Evolutionary conservation across 2,113 vertebrate genomes (phyloP).

Genomic region (Quiscalus mexicanus): DNA sequence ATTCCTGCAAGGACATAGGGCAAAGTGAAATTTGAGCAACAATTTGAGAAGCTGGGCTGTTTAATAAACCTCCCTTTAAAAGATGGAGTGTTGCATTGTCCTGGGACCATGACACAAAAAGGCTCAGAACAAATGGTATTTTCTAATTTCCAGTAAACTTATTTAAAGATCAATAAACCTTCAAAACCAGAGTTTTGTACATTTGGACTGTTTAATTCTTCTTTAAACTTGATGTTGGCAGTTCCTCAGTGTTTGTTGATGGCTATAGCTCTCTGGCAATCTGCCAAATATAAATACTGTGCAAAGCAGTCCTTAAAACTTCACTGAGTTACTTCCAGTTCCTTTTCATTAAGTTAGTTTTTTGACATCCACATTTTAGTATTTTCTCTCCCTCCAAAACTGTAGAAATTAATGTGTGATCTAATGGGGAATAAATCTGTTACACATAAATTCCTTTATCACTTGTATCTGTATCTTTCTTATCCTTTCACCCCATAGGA

Average conservation of each 20-base stretch:
- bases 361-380: background rate
- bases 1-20: background rate
- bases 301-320: background rate
- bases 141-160: background rate
- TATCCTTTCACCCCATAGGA: background rate
- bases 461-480: background rate
- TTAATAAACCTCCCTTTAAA: background rate
- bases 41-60: background rate
- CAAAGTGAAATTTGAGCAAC: background rate
- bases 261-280: background rate
- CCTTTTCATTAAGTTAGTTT: background rate
- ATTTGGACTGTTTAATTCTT: background rate
- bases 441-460: background rate
- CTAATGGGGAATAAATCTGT: background rate
- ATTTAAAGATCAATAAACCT: background rate
- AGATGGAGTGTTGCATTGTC: background rate
- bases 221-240: background rate
- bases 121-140: background rate
- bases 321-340: background rate
- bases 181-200: background rate
- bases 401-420: background rate
- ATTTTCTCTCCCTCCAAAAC: fast-evolving
- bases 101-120: background rate
- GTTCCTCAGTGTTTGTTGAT: background rate
- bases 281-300: background rate